A percentile compares a stretch with the other conserved stretches of the same genome.
phyloP scores from a whole-genome alignment of 2,113 vertebrate genomes.

The Limnothrissa miodon region DNA sequence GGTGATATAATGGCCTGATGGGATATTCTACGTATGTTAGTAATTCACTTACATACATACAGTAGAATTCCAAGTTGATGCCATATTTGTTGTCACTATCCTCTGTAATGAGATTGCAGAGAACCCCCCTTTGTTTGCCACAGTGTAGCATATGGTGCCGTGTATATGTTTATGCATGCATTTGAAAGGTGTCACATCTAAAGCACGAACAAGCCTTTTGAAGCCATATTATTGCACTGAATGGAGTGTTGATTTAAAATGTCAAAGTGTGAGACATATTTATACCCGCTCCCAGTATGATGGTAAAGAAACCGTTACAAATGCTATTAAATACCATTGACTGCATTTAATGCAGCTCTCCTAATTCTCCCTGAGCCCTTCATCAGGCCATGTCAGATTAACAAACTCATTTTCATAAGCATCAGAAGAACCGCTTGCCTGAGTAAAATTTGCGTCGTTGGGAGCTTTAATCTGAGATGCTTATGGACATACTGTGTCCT shows the following conservation, averaged over 20 bases:
- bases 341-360: not conserved
- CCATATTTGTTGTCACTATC: not conserved
- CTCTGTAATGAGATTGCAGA: not conserved
- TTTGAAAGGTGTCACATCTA: not conserved
- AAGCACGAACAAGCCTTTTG: not conserved
- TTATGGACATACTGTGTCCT: not conserved
- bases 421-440: not conserved
- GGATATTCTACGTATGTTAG: not conserved
- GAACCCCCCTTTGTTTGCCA: not conserved
- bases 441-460: not conserved
- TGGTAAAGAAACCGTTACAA: not conserved
- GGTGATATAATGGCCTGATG: too few species aligned
- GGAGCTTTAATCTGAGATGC: not conserved
- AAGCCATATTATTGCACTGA: not conserved
- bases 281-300: not conserved
- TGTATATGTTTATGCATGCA: not conserved
- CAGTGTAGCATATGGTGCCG: not conserved
- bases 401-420: not conserved
- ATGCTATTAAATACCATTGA: not conserved
- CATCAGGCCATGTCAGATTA: conserved; percentile 13
- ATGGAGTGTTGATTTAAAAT: not conserved
- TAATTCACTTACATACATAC: not conserved
- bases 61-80: too few species aligned
- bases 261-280: not conserved
- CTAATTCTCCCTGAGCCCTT: not conserved